Conservation (phyloP, 2,113 vertebrate genomes). For the Eurystomus gularis region DNA sequence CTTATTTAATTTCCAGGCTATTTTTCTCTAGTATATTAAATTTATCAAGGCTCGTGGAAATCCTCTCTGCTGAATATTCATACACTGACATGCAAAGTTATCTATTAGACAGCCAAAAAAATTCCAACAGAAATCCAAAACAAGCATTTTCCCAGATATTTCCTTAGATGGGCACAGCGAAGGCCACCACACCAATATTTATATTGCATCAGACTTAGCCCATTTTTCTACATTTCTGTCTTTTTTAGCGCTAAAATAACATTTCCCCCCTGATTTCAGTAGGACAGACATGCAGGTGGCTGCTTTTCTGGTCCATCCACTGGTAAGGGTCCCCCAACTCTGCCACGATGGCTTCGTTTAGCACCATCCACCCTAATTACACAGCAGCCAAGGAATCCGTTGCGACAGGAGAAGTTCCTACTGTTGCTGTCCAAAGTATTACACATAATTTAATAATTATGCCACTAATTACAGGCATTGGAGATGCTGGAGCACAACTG, state of each 20-base stretch:
- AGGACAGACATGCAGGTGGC: background rate
- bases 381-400: accelerated
- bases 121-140: background rate
- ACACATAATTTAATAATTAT: background rate
- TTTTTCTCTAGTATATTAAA: slow-evolving; percentile 43
- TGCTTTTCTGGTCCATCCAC: background rate
- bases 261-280: no score
- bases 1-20: slow-evolving; percentile 39
- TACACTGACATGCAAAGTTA: background rate
- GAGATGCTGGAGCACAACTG: accelerated
- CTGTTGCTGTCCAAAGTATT: accelerated
- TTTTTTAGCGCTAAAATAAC: background rate
- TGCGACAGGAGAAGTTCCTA: accelerated
- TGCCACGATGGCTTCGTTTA: accelerated
- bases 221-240: background rate
- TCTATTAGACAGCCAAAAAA: background rate
- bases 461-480: background rate
- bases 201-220: accelerated
- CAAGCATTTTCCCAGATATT: background rate
- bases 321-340: accelerated
- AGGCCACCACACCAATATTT: background rate
- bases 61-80: slow-evolving; percentile 45
- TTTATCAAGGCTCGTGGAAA: slow-evolving; percentile 13
- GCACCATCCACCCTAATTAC: background rate
- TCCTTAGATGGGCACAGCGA: background rate